Evolutionary conservation across 2,113 vertebrate species (phyloP).

Genomic region (Paedocypris sp.): DNA sequence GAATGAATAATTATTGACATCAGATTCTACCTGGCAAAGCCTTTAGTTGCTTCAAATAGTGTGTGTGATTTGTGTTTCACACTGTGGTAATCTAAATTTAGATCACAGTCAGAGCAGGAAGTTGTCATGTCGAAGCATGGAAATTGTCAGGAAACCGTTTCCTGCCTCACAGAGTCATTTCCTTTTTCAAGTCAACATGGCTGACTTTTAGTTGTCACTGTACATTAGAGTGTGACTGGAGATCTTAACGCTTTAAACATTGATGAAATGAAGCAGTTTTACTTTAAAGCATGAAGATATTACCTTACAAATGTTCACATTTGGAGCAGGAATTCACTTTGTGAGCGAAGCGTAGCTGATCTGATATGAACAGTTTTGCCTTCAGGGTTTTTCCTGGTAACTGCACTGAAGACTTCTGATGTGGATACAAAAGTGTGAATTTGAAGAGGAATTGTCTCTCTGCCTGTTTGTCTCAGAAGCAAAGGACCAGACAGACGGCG

Average conservation of each 20-base stretch:
- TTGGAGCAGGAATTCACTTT: not conserved
- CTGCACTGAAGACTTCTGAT: not conserved
- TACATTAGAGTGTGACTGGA: not conserved
- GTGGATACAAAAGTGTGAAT: not conserved
- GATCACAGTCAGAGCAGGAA: too few species aligned
- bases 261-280: not conserved
- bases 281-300: not conserved
- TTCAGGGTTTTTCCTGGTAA: not conserved
- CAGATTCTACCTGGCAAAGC: too few species aligned
- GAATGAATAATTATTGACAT: too few species aligned
- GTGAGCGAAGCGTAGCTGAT: not conserved
- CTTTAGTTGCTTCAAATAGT: too few species aligned
- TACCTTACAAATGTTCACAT: not conserved
- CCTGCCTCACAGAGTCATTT: not conserved
- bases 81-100: too few species aligned
- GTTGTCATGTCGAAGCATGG: too few species aligned
- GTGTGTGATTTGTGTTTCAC: too few species aligned
- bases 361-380: conserved; percentile 3
- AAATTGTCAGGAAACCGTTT: too few species aligned
- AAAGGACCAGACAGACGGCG: not conserved
- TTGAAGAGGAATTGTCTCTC: not conserved
- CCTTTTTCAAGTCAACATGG: not conserved
- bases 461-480: not conserved
- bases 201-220: not conserved
- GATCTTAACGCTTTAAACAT: not conserved